Evolutionary conservation across 2,888 invertebrate genomes (phyloP).

Genomic region (Dastarcus helophoroides): DNA sequence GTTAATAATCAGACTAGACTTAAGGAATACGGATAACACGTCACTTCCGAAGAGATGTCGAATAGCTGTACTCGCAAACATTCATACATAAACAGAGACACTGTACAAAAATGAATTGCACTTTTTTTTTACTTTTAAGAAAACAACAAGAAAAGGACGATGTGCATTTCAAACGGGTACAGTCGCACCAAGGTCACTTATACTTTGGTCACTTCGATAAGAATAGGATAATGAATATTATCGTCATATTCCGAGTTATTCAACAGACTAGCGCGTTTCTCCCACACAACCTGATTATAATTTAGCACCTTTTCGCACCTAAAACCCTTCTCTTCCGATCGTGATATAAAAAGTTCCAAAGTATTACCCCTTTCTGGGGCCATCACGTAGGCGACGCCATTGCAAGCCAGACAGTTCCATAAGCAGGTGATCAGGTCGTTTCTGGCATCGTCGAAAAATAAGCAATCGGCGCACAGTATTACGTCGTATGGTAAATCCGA

Average conservation of each 20-base stretch:
- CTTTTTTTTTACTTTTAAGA: too few species aligned
- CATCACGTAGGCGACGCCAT: constrained; percentile 60
- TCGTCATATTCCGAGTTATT: constrained; percentile 51
- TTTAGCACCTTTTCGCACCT: constrained; percentile 43
- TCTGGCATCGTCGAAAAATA: constrained; percentile 66
- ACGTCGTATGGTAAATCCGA: constrained; percentile 45
- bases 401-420: constrained; percentile 46
- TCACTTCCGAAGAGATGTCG: too few species aligned
- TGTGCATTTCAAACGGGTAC: constrained; percentile 1
- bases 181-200: constrained; percentile 33
- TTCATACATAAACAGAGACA: too few species aligned
- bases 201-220: constrained; percentile 49
- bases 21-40: constrained; percentile 24
- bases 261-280: constrained; percentile 50
- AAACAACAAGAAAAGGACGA: constrained; percentile 4
- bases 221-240: constrained; percentile 60
- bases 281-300: constrained; percentile 57
- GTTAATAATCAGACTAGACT: constrained; percentile 34
- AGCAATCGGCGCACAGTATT: constrained; percentile 67
- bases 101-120: too few species aligned
- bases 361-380: constrained; percentile 65
- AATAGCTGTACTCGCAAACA: too few species aligned
- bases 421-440: constrained; percentile 56
- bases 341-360: constrained; percentile 53
- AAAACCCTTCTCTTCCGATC: constrained; percentile 49